Conservation (phyloP, 37 sponge, comb jelly and placozoan genomes). For the Chondrilla cf. caribensis region DNA sequence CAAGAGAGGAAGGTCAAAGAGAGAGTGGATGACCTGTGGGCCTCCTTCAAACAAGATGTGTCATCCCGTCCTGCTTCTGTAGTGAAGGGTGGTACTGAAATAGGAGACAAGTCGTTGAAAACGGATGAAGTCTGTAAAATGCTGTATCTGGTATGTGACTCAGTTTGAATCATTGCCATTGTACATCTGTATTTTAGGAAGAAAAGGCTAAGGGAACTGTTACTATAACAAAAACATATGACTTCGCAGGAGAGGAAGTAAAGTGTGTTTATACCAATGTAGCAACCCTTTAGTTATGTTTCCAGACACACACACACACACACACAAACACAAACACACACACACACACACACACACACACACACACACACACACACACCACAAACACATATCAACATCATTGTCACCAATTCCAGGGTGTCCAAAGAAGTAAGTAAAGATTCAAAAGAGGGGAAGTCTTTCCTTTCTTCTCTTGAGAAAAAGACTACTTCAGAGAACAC, state of each 20-base stretch:
- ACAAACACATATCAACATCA: not conserved
- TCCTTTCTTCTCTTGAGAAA: slow-evolving; percentile 10
- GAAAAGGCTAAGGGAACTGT: slow-evolving; percentile 26
- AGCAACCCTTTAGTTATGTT: not conserved
- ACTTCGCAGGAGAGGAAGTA: slow-evolving; percentile 91
- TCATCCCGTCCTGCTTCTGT: not conserved
- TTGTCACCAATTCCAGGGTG: slow-evolving; percentile 28
- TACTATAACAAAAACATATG: slow-evolving; percentile 66
- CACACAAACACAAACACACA: no score
- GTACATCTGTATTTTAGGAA: not conserved
- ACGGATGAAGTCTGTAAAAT: no score
- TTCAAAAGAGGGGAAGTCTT: slow-evolving; percentile 54
- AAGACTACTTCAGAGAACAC: no score
- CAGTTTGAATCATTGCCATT: no score
- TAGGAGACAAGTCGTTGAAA: no score
- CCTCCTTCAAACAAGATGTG: slow-evolving; percentile 58
- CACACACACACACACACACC: not conserved
- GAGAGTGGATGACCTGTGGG: slow-evolving; percentile 71
- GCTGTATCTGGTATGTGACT: no score
- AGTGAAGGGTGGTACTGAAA: no score
- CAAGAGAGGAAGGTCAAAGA: slow-evolving; percentile 1
- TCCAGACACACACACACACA: no score
- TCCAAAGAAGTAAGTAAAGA: slow-evolving; percentile 47
- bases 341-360: no score
- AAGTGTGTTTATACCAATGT: slow-evolving; percentile 34